Evolutionary conservation across 2,113 vertebrate genomes (phyloP), one percentile per base, ranked within the genome.

Genomic region (Mus spicilegus): DNA sequence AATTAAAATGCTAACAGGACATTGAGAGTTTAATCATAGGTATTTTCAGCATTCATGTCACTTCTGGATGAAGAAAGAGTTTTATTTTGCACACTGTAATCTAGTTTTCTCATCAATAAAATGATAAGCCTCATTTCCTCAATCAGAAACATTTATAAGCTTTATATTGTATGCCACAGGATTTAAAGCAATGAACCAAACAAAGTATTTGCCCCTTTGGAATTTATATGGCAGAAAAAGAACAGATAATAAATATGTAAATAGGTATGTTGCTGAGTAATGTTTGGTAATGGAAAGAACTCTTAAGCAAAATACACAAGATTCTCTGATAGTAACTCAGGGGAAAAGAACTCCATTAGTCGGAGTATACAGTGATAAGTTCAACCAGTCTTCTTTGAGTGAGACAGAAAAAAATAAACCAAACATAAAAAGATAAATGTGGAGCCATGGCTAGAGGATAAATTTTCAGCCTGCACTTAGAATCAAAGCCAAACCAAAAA

Each of bases 251-350:
- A 78, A 80, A 73, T 42, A 70, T 39, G 26, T 61, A 54, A 69
- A 49, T 80, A 67, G 69, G 17, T 39, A 63, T 36, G 19, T 90
- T 70, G 61, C 28, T 75, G 78, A 86, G 58, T 70, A 81, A 76
- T 33, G 61, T 91, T 82, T 75, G 36, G 63, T 69, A 46, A 24
- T 63, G 16, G 39, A 73, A 97, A 87, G 0, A 39, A 84, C 5
- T 78, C 46, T 80, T n/a, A 87, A 96, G 46, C 46, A 87, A 93
- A 80, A 77, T 49, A 63, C 3, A 54, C 20, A 91, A 87, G 14
- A 70, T 20, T 20, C 58, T 1, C 1, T 91, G 58, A 81, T 30
- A 80, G 33, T 46, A 56, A 82, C 56, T 82, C 58, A 65, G 78
- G 17, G 12, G 84, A 28, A 24, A 85, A 81, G 28, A 51, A 22